Percentiles rank a stretch among this genome's conserved stretches.
phyloP scores from a whole-genome alignment of 2,113 vertebrate species.

The Arothron firmamentum region DNA sequence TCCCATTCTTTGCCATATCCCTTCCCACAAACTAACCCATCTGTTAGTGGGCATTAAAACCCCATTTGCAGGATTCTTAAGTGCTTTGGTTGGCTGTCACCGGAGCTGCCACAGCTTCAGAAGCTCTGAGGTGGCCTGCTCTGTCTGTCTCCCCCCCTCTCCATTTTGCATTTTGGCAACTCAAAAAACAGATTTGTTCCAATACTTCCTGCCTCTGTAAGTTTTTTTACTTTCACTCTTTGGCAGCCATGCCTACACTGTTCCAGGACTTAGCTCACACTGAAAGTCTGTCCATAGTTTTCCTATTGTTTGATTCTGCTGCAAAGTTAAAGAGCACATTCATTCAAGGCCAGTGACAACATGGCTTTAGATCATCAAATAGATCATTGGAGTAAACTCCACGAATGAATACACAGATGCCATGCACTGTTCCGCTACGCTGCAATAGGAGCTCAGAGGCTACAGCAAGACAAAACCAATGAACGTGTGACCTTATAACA shows the following conservation, averaged over 20 bases:
- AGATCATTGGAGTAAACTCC: slow-evolving; percentile 9
- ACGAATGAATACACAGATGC: background rate
- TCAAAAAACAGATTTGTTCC: slow-evolving; percentile 50
- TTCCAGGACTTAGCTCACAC: slow-evolving; percentile 30
- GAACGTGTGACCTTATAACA: slow-evolving; percentile 3
- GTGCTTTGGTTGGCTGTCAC: slow-evolving; percentile 68
- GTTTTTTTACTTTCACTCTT: slow-evolving; percentile 15
- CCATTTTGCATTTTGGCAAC: slow-evolving; percentile 47
- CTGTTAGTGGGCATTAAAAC: slow-evolving; percentile 75
- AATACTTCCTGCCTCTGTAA: slow-evolving; percentile 27
- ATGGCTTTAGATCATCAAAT: slow-evolving; percentile 7
- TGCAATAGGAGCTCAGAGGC: slow-evolving; percentile 1
- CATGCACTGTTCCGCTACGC: slow-evolving; percentile 1
- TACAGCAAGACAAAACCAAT: background rate
- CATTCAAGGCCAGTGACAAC: slow-evolving; percentile 6
- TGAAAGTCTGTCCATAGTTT: slow-evolving; percentile 43
- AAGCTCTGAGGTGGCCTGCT: slow-evolving; percentile 44
- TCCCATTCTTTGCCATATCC: slow-evolving; percentile 34
- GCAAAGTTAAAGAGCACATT: slow-evolving; percentile 38
- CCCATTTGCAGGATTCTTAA: slow-evolving; percentile 62
- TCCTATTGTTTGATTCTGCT: slow-evolving; percentile 40
- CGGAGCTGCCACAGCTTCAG: slow-evolving; percentile 40
- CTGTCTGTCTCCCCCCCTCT: slow-evolving; percentile 29
- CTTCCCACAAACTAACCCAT: slow-evolving; percentile 48
- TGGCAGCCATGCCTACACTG: too few relatives aligned